Evolutionary conservation across 2,888 invertebrate species (phyloP), one percentile per base, ranked within the genome.

Genomic region (Aradus depressus): DNA sequence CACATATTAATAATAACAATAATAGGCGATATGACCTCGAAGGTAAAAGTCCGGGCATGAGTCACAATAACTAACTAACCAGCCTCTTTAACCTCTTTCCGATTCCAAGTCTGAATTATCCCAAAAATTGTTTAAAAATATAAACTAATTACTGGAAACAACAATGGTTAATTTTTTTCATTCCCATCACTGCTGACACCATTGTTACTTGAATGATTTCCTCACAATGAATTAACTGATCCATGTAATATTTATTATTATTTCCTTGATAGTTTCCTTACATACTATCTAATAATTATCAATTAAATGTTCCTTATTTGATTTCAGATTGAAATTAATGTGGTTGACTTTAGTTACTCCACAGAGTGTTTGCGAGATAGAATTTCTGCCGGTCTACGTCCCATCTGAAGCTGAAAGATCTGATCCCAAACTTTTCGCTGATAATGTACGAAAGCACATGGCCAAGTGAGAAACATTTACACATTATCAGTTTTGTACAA

Each of bases 291-390:
- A 34, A 14, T 2, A 1, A 3, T 14, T n/a, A 14, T 22, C 22
- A 19, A 41, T 21, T 41, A n/a, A 41, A 16, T 22, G 14, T 21
- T 10, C 31, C 10, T 31, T 10, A 4, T 34, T 34, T 34, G 14
- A 34, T 72, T 73, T 22, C 68, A 90, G 90, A 10, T 67, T 84
- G 55, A 85, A 84, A 63, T 71, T 89, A 39, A 68, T 93, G 18
- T 93, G 92, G 91, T 69, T 90, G 61, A 90, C 92, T 0, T 70
- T 93, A 62, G 84, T 90, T 1, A 88, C 90, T 68, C 79, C 90
- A 54, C 84, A 87, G 65, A 92, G 84, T 61, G 79, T 81, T 51
- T 84, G 89, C 62, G 90, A 91, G 72, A 82, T 91, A 41, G 90
- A 93, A 74, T 93, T 88, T 70, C 73, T 95, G 21, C 93, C 93